A percentile compares a stretch with the other conserved stretches of the same genome.
These are phyloP conservation scores for Dendrolimus kikuchii DNA, from an alignment of 1,140 invertebrate species.

Conservation along the genomic window DNA sequence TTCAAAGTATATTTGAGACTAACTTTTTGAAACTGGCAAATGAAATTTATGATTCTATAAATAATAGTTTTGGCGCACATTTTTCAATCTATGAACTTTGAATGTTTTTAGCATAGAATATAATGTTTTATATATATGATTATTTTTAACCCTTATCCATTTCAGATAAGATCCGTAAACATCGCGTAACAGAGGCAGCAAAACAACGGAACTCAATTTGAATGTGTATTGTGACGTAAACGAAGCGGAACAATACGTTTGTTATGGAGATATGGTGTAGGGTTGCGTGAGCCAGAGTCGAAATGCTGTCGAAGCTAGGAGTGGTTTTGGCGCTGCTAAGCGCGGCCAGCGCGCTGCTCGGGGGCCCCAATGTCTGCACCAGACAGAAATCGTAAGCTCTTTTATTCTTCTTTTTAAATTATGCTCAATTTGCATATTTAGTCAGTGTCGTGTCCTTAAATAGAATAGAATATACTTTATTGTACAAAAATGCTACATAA, in stretches of 20 bases:
- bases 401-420: not conserved
- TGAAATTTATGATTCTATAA: too few relatives aligned
- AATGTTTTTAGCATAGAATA: too few relatives aligned
- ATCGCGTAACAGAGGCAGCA: not conserved
- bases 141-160: too few relatives aligned
- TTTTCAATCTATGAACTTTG: too few relatives aligned
- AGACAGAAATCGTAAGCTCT: slow-evolving; percentile 53
- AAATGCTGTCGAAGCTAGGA: slow-evolving; percentile 37
- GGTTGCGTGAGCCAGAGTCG: slow-evolving; percentile 33
- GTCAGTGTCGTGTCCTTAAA: too few relatives aligned
- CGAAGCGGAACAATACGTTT: slow-evolving; percentile 39
- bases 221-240: slow-evolving; percentile 27
- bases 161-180: not conserved
- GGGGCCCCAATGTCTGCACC: slow-evolving; percentile 62
- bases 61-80: too few relatives aligned
- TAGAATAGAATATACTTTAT: too few relatives aligned
- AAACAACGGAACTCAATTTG: slow-evolving; percentile 4
- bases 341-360: slow-evolving; percentile 30
- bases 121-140: too few relatives aligned
- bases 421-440: not conserved
- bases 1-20: too few relatives aligned
- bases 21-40: too few relatives aligned
- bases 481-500: too few relatives aligned
- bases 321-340: slow-evolving; percentile 26
- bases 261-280: slow-evolving; percentile 45